Evolutionary conservation across 2,797 vertebrate genomes (phyloP), one percentile per base, ranked within the genome.

Genomic region (Tympanoctomys barrerae): DNA sequence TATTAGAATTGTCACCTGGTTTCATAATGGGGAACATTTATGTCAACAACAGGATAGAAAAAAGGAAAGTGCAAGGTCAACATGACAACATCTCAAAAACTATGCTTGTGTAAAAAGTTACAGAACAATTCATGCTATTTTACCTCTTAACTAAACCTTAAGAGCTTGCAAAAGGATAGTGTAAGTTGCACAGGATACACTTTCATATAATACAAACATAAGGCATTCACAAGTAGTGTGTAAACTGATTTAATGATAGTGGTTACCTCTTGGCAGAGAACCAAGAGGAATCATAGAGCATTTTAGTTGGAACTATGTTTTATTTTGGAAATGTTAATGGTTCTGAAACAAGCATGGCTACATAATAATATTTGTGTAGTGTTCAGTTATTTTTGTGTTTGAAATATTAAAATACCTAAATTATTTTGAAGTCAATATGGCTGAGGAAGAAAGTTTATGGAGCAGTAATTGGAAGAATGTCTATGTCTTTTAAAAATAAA

Each of bases 391-490:
- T 89, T 77, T 49, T 64, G 26, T 80, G n/a, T 61, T 90, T 90
- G 9, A 75, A 71, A 87, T 87, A 57, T 61, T 86, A 21, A 52
- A 39, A 62, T 62, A 61, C 39, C 42, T 7, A 66, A 16, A 54
- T 94, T 86, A 39, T 36, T 89, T 86, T 89, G 18, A 89, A 83
- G 70, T 82, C 61, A 90, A 79, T 12, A 59, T 59, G 12, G 22
- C 26, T 39, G 28, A 21, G 49, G 62, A 90, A 83, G 68, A 87
- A 83, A 94, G 39, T n/a, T 81, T 70, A 19, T 7, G 46, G 1
- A 10, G 42, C 77, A 46, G 26, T 92, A 54, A 61, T 3, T 49
- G 1, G 14, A 59, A 62, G 26, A 31, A 75, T 39, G 42, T 52
- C 8, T 19, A n/a, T 33, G 68, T 87, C 7, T 84, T 95, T 75